Conservation (phyloP, 2,113 vertebrate genomes). For the Saguinus imperator region DNA sequence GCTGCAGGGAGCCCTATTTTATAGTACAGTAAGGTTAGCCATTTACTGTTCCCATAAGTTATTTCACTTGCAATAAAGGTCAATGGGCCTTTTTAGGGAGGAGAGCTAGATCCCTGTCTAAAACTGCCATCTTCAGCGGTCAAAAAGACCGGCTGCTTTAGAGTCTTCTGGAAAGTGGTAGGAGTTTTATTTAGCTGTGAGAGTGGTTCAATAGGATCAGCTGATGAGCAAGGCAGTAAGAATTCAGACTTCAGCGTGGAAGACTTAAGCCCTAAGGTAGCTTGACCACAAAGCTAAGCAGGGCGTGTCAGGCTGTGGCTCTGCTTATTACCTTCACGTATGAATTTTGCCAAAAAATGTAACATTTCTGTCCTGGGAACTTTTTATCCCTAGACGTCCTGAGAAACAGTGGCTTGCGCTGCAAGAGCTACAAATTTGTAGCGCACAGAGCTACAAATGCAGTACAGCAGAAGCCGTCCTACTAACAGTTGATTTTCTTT, state of each 20-base stretch:
- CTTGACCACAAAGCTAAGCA: neutral
- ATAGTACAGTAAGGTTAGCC: conserved; percentile 50
- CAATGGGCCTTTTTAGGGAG: conserved; percentile 73
- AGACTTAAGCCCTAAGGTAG: neutral
- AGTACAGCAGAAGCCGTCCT: neutral
- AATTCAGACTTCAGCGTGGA: neutral
- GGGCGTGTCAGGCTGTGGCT: neutral
- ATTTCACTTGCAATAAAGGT: conserved; percentile 72
- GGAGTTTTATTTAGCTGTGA: conserved; percentile 28
- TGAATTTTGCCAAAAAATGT: conserved; percentile 12
- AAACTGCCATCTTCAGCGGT: conserved; percentile 25
- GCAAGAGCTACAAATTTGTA: too few species aligned
- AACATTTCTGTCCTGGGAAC: neutral
- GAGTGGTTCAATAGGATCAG: neutral
- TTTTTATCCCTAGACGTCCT: neutral
- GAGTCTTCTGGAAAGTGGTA: conserved; percentile 46
- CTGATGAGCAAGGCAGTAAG: neutral
- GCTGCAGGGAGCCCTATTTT: conserved; percentile 47
- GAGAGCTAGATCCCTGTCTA: conserved; percentile 44
- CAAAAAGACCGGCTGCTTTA: conserved; percentile 43
- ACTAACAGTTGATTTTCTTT: neutral
- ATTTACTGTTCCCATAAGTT: conserved; percentile 63
- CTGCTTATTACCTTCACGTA: neutral
- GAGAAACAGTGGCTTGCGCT: neutral
- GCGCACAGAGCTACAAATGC: neutral